Conservation (phyloP, 2,888 invertebrate genomes). For the Lapara coniferarum region DNA sequence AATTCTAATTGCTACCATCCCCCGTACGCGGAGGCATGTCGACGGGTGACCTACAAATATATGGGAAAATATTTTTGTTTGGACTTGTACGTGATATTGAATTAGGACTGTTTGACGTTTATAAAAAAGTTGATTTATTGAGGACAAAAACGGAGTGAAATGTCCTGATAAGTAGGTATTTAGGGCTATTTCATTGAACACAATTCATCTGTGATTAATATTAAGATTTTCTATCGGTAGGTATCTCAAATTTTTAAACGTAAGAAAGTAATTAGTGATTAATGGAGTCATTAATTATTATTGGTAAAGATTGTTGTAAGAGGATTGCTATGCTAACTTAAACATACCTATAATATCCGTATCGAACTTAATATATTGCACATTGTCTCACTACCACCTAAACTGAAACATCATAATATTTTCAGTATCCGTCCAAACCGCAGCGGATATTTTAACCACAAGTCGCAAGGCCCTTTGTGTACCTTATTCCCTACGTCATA, state of each 20-base stretch:
- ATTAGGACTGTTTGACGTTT: constrained; percentile 32
- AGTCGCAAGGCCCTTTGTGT: constrained; percentile 11
- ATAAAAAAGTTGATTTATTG: not conserved
- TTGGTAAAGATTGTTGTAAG: not conserved
- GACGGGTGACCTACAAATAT: constrained; percentile 71
- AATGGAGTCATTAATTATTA: not conserved
- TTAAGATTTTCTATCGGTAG: too few species aligned
- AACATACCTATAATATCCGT: too few species aligned
- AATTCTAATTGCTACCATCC: constrained; percentile 76
- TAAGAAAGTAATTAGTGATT: not conserved
- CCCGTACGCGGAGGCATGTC: constrained; percentile 70
- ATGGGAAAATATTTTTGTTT: constrained; percentile 62
- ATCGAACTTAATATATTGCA: not conserved
- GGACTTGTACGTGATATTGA: constrained; percentile 35
- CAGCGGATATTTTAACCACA: constrained; percentile 37
- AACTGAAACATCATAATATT: not conserved
- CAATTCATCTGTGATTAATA: too few species aligned
- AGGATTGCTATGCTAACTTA: too few species aligned
- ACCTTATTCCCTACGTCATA: constrained; percentile 40
- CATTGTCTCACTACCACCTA: not conserved
- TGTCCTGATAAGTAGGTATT: not conserved
- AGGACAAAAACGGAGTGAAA: not conserved
- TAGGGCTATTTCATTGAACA: too few species aligned
- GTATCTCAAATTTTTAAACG: too few species aligned
- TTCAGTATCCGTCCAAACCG: constrained; percentile 4